phyloP scores from a whole-genome alignment of 2,888 invertebrate genomes.

The Carpatolechia fugitivella region DNA sequence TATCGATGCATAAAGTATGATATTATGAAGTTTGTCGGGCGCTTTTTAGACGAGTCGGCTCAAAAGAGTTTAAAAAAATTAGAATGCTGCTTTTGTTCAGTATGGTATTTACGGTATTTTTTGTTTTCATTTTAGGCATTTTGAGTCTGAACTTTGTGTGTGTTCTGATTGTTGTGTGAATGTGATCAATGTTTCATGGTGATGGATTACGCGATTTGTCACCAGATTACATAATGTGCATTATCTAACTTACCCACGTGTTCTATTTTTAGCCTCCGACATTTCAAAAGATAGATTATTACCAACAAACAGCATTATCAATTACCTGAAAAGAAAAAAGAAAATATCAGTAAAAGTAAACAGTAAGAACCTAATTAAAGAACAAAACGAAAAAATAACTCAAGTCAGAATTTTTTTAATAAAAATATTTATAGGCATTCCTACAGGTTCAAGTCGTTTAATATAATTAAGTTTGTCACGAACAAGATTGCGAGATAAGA shows the following conservation, averaged over 20 bases:
- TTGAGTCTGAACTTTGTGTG: slow-evolving; percentile 4
- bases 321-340: slow-evolving; percentile 35
- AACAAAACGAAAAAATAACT: background rate
- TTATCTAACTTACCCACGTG: background rate
- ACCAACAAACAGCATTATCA: slow-evolving; percentile 23
- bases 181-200: too few species aligned
- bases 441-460: slow-evolving; percentile 19
- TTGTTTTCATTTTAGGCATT: slow-evolving; percentile 54
- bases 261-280: background rate
- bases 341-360: background rate
- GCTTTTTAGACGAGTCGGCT: slow-evolving; percentile 33
- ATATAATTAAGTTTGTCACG: slow-evolving; percentile 28
- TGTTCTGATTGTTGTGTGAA: too few species aligned
- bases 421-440: slow-evolving; percentile 10
- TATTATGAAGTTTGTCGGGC: slow-evolving; percentile 66
- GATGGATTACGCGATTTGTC: too few species aligned
- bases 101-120: slow-evolving; percentile 52
- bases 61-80: slow-evolving; percentile 31
- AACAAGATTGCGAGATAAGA: slow-evolving; percentile 26
- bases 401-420: background rate
- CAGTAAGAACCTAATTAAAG: background rate
- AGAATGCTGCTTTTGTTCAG: slow-evolving; percentile 48
- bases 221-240: too few species aligned
- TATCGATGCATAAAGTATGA: slow-evolving; percentile 73
- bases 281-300: too few species aligned